Evolutionary conservation across 2,797 vertebrate genomes (phyloP), one percentile per base, ranked within the genome.

Genomic region (Falco biarmicus): DNA sequence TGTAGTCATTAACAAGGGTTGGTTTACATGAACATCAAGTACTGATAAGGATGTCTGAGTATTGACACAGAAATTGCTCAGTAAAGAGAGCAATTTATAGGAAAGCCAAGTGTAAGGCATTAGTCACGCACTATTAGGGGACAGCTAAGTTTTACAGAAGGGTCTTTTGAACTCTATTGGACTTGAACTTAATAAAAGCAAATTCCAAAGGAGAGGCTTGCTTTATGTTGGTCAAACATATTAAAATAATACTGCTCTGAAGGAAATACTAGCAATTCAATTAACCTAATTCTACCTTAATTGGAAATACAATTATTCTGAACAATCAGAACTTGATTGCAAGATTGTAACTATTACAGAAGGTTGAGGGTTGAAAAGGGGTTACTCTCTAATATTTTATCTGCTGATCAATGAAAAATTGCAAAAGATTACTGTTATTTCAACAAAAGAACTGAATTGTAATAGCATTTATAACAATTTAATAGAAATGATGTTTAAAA

Each of bases 41-140:
- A 95, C 96, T 94, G 97, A 97, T 96, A 97, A 97, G 95, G 95
- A 96, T 69, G 59, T 97, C 97, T 95, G 96, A 97, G 94, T 96
- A 93, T 85, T 90, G 75, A 95, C 96, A 90, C 95, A 87, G 91
- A 94, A 97, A 97, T 92, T 69, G 95, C 96, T 93, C 81, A 4
- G 90, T 51, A 81, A 95, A 95, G 69, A 95, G 94, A 96, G 94
- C 96, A 93, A 97, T 98, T 98, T 97, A 97, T 92, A 94, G 96
- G 95, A 92, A 92, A 95, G 94, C 96, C 93, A 78, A 89, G 96
- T 89, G 97, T 86, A 91, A 97, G 94, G 47, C 97, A 97, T 97
- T 93, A 95, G 96, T 97, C 97, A 97, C 93, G 94, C 95, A 96
- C 95, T 98, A 97, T 97, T 97, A 96, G 95, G 85, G 93, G 95